Evolutionary conservation across 2,888 invertebrate genomes (phyloP).

Genomic region (Ametastegia equiseti): DNA sequence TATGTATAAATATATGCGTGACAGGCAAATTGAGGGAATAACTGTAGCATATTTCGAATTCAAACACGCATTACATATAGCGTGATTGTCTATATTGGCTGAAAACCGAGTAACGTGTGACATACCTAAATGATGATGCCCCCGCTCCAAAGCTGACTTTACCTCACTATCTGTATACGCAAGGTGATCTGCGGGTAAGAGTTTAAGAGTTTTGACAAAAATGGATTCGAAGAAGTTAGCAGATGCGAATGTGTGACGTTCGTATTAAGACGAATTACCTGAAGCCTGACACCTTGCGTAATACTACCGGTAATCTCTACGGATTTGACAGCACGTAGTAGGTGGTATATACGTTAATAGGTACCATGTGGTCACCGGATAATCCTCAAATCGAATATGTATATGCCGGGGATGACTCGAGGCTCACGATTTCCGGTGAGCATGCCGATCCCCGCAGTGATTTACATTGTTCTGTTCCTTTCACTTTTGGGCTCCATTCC

Average conservation of each 20-base stretch:
- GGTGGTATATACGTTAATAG: neutral
- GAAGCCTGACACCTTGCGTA: neutral
- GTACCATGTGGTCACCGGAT: neutral
- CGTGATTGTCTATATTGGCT: no score
- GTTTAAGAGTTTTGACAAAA: neutral
- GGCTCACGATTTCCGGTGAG: no score
- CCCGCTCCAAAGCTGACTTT: neutral
- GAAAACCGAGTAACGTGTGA: no score
- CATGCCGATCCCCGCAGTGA: no score
- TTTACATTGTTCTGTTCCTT: no score
- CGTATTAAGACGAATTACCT: neutral
- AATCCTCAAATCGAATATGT: neutral
- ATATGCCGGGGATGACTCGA: neutral
- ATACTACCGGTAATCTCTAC: neutral
- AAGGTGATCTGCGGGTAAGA: neutral
- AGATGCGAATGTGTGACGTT: neutral
- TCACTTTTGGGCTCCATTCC: no score
- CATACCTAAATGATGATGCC: no score
- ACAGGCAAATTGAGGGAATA: no score
- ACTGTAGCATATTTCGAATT: no score
- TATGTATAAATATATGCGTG: no score
- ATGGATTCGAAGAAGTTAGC: neutral
- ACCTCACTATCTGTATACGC: neutral
- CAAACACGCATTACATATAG: no score
- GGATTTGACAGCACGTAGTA: neutral